Percentiles rank a stretch among this genome's conserved stretches.
These are phyloP conservation scores for Thymallus thymallus DNA, from an alignment of 2,113 vertebrate species.

Conservation along the genomic window DNA sequence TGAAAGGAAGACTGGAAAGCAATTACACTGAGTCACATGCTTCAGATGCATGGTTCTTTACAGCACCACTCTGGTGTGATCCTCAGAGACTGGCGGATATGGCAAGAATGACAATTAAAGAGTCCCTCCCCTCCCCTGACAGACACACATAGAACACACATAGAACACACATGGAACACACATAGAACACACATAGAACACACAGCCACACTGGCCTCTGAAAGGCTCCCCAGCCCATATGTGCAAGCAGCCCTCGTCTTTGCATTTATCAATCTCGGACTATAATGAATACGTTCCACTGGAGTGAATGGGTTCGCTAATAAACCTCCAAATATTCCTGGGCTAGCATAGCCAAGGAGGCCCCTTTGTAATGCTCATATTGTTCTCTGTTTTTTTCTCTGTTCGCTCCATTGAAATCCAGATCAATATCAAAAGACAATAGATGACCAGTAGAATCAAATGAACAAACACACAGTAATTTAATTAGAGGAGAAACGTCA, in stretches of 20 bases:
- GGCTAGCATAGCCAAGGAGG: constrained; percentile 36
- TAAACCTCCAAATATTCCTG: constrained; percentile 47
- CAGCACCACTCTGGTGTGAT: constrained; percentile 33
- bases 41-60: constrained; percentile 56
- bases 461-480: constrained; percentile 45
- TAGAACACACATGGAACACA: too few species aligned
- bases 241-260: constrained; percentile 44
- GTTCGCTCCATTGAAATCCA: constrained; percentile 53
- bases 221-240: constrained; percentile 29
- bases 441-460: constrained; percentile 57
- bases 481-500: constrained; percentile 54
- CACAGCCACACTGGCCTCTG: constrained; percentile 31
- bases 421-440: constrained; percentile 63
- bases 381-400: constrained; percentile 40
- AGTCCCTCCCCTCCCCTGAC: constrained; percentile 22
- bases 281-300: constrained; percentile 52
- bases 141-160: constrained; percentile 23
- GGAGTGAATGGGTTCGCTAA: constrained; percentile 59
- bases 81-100: constrained; percentile 54
- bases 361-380: constrained; percentile 40
- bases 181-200: constrained; percentile 32
- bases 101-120: constrained; percentile 64
- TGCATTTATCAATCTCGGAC: constrained; percentile 49
- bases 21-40: constrained; percentile 56
- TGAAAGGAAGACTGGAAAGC: constrained; percentile 47